Conservation (phyloP, 1,140 invertebrate species). For the Hylyphantes graminicola region DNA sequence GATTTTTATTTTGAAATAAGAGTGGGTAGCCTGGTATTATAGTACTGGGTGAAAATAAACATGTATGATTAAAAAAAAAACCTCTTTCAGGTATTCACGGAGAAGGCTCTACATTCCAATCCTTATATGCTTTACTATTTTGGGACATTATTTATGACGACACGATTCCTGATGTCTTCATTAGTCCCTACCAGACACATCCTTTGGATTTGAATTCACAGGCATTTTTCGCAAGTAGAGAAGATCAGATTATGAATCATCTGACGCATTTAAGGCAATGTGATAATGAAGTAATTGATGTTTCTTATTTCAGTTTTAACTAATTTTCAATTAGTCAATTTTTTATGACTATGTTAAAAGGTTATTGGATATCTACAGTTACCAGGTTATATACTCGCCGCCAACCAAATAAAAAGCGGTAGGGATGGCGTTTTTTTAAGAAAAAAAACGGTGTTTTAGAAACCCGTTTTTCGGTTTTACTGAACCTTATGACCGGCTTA, state of each 20-base stretch:
- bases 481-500: no score
- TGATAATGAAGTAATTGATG: conserved; percentile 64
- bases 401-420: no score
- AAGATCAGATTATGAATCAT: conserved; percentile 72
- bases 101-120: conserved; percentile 76
- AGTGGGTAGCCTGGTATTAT: no score
- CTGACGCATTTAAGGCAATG: conserved; percentile 69
- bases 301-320: not conserved
- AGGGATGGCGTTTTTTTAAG: no score
- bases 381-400: no score
- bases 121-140: conserved; percentile 77
- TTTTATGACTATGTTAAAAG: not conserved
- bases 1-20: no score
- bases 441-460: no score
- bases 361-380: no score
- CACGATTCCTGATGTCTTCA: conserved; percentile 75
- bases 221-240: conserved; percentile 75
- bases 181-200: conserved; percentile 74
- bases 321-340: no score
- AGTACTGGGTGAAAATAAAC: no score
- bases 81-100: conserved; percentile 73
- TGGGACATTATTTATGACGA: conserved; percentile 80
- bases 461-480: no score
- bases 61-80: no score
- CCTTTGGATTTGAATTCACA: conserved; percentile 77